Conservation (phyloP, 2,888 invertebrate species). For the Xestoiulus laeticollis region DNA sequence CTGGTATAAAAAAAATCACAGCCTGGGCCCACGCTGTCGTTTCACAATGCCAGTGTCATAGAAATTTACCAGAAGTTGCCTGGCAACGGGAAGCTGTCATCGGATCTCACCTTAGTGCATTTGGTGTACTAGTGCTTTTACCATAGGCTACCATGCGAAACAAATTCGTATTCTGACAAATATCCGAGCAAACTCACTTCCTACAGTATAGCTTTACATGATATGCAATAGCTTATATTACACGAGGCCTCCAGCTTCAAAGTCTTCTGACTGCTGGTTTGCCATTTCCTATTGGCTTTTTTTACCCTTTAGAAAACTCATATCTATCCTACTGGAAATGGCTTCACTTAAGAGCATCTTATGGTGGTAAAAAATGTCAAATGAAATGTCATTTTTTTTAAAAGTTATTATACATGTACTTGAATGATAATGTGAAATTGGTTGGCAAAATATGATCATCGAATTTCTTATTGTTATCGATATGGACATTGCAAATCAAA, state of each 20-base stretch:
- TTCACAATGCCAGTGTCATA: neutral
- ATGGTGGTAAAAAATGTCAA: no score
- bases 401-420: no score
- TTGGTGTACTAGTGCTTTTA: neutral
- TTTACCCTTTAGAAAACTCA: no score
- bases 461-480: no score
- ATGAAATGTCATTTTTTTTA: no score
- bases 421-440: no score
- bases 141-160: constrained; percentile 20
- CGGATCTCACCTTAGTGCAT: constrained; percentile 26
- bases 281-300: no score
- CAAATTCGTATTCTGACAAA: neutral
- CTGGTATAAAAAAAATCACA: neutral
- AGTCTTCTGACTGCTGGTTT: no score
- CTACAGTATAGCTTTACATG: neutral
- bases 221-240: constrained; percentile 12
- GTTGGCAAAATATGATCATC: no score
- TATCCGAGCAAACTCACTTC: neutral
- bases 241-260: constrained; percentile 8
- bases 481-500: no score
- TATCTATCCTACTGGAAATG: no score
- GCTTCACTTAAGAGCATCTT: no score
- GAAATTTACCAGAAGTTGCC: neutral
- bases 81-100: constrained; percentile 12
- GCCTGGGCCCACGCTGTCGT: neutral